Evolutionary conservation across 2,888 invertebrate species (phyloP), one percentile per base, ranked within the genome.

Genomic region (Ethmia dodecea): DNA sequence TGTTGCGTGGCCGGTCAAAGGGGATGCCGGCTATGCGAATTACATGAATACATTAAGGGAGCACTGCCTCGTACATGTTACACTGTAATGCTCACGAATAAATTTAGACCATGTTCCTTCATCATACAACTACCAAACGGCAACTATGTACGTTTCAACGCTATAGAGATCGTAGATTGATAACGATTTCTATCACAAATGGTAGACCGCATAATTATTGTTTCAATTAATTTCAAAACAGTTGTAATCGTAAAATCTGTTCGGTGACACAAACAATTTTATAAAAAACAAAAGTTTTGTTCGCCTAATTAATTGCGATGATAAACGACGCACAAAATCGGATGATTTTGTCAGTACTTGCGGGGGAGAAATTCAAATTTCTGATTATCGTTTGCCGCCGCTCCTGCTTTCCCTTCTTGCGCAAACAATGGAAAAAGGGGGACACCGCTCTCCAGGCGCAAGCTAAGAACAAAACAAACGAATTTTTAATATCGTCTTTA

Each of bases 401-500:
- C 62, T 64, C 65, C 68, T 73, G 73, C 71, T 72, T 72, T 72
- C 72, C 71, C 76, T 74, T 67, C 73, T 65, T 65, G 61, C 56
- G 75, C 80, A 86, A 84, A 86, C 86, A 84, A 84, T 80, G 68
- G 75, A 65, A 76, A 78, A 67, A 76, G 74, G 74, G 79, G 81
- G 80, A 74, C 74, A 73, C 73, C 71, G 70, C 66, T 72, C 72
- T 67, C 65, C 65, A 66, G 63, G 77, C 78, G 72, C 69, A 66
- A 65, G 68, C 75, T 66, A 77, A 77, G 83, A 80, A 84, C 83
- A 86, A 86, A 84, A 86, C 84, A 84, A 86, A 84, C 86, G 83
- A 83, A 83, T 83, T 86, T 86, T 84, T 86, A 84, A 86, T 86
- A 84, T 83, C 81, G 80, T 70, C 80, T 83, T 83, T 79, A 84